Evolutionary conservation across 1,140 invertebrate genomes (phyloP).

Genomic region (Drosophila teissieri): DNA sequence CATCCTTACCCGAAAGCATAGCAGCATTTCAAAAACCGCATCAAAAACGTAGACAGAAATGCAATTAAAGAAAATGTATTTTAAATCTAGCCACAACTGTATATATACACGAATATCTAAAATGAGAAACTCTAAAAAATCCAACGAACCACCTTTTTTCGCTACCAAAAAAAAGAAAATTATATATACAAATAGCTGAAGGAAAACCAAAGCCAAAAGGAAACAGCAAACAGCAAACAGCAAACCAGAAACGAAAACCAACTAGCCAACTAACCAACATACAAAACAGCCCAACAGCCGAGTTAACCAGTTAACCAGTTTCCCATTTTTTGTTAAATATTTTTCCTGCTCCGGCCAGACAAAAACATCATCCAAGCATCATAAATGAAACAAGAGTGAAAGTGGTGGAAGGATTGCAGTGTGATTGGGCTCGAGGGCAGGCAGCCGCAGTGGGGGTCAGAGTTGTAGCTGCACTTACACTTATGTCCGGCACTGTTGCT

Average conservation of each 20-base stretch:
- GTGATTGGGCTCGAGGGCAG: slow-evolving; percentile 13
- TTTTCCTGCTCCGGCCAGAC: slow-evolving; percentile 14
- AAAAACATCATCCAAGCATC: slow-evolving; percentile 43
- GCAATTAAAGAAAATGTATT: slow-evolving; percentile 64
- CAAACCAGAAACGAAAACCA: slow-evolving; percentile 47
- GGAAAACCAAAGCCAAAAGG: slow-evolving; percentile 51
- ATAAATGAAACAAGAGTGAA: slow-evolving; percentile 32
- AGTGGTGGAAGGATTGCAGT: slow-evolving; percentile 19
- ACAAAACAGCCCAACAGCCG: slow-evolving; percentile 33
- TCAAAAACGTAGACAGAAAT: slow-evolving; percentile 54
- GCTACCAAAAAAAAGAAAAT: slow-evolving; percentile 57
- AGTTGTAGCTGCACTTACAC: slow-evolving; percentile 22
- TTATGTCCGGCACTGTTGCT: slow-evolving; percentile 19
- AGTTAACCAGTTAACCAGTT: slow-evolving; percentile 34
- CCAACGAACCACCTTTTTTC: slow-evolving; percentile 79
- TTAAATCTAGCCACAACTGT: slow-evolving; percentile 66
- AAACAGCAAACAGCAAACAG: slow-evolving; percentile 29
- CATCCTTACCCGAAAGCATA: slow-evolving; percentile 55
- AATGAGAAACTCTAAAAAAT: slow-evolving; percentile 68
- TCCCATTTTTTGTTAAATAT: slow-evolving; percentile 7
- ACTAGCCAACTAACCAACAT: slow-evolving; percentile 24
- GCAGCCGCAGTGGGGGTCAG: slow-evolving; percentile 11
- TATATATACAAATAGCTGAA: slow-evolving; percentile 15
- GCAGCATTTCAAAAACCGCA: slow-evolving; percentile 60
- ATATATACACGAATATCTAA: slow-evolving; percentile 55